phyloP scores from a whole-genome alignment of 1,140 invertebrate genomes.

The Phenacoccus solenopsis region DNA sequence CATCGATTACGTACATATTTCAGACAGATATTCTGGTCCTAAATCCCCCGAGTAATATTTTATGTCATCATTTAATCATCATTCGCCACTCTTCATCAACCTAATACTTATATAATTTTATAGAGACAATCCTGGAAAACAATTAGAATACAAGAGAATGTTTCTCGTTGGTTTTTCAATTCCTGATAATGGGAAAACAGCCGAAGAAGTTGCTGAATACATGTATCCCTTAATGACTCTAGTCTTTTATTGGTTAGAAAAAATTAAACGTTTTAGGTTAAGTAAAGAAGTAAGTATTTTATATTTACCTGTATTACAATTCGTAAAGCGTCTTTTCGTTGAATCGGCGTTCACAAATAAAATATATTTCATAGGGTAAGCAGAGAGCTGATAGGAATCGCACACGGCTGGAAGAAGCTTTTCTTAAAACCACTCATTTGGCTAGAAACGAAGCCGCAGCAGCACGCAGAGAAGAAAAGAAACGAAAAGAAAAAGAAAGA shows the following conservation, averaged over 20 bases:
- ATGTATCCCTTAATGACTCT: slow-evolving; percentile 70
- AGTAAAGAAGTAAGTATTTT: slow-evolving; percentile 67
- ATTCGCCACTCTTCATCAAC: too few species aligned
- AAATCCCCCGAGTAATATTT: slow-evolving; percentile 84
- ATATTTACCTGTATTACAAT: too few species aligned
- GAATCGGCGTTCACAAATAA: not conserved
- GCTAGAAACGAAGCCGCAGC: slow-evolving; percentile 79
- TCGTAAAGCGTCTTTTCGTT: not conserved
- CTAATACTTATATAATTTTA: not conserved
- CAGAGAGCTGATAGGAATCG: slow-evolving; percentile 86
- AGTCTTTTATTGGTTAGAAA: slow-evolving; percentile 84
- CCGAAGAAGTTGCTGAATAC: slow-evolving; percentile 49
- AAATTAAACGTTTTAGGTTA: slow-evolving; percentile 73
- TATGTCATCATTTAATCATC: too few species aligned
- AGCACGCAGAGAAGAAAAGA: slow-evolving; percentile 69
- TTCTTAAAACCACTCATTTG: slow-evolving; percentile 83
- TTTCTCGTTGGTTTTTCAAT: slow-evolving; percentile 53
- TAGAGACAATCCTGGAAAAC: not conserved
- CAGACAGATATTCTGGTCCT: slow-evolving; percentile 84
- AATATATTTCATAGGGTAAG: slow-evolving; percentile 53
- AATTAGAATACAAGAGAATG: slow-evolving; percentile 3
- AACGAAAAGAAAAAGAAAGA: slow-evolving; percentile 80
- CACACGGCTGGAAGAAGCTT: slow-evolving; percentile 78
- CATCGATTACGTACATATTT: slow-evolving; percentile 94
- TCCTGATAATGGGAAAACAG: slow-evolving; percentile 46